Evolutionary conservation across 2,888 invertebrate species (phyloP).

Genomic region (Chesias legatella): DNA sequence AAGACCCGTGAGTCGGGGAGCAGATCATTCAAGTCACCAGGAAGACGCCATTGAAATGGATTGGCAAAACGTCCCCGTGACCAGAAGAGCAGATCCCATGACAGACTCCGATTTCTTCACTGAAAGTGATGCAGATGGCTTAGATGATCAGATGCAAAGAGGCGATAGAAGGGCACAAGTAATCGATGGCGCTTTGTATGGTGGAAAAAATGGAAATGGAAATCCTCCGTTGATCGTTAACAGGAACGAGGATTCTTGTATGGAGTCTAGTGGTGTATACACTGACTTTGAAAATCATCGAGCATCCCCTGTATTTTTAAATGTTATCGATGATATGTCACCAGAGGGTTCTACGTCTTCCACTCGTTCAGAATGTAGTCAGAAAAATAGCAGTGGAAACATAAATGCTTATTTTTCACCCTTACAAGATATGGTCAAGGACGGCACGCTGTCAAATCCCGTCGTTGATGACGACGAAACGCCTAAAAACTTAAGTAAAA

Average conservation of each 20-base stretch:
- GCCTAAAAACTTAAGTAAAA: conserved; percentile 64
- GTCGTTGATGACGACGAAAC: conserved; percentile 54
- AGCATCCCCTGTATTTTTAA: conserved; percentile 70
- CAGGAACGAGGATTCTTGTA: conserved; percentile 86
- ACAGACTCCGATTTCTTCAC: conserved; percentile 95
- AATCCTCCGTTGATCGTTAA: conserved; percentile 79
- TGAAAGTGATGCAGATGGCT: conserved; percentile 93
- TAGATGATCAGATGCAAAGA: conserved; percentile 85
- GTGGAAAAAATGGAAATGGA: conserved; percentile 82
- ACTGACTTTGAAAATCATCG: conserved; percentile 89
- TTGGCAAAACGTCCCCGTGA: conserved; percentile 82
- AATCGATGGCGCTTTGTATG: conserved; percentile 94
- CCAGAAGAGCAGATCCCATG: conserved; percentile 89
- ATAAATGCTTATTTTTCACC: conserved; percentile 53
- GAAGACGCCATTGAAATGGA: conserved; percentile 78
- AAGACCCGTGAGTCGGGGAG: conserved; percentile 89
- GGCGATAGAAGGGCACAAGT: conserved; percentile 90
- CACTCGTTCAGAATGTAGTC: conserved; percentile 74
- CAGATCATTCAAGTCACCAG: conserved; percentile 85
- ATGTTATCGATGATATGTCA: conserved; percentile 85
- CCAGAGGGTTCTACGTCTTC: conserved; percentile 83
- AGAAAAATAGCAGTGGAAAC: conserved; percentile 64
- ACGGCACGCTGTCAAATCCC: conserved; percentile 44
- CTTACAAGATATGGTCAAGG: conserved; percentile 47
- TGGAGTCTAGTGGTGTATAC: conserved; percentile 95